These are phyloP conservation scores for Cataglyphis albicans DNA, from an alignment of 2,888 invertebrate species.

Conservation along the genomic window DNA sequence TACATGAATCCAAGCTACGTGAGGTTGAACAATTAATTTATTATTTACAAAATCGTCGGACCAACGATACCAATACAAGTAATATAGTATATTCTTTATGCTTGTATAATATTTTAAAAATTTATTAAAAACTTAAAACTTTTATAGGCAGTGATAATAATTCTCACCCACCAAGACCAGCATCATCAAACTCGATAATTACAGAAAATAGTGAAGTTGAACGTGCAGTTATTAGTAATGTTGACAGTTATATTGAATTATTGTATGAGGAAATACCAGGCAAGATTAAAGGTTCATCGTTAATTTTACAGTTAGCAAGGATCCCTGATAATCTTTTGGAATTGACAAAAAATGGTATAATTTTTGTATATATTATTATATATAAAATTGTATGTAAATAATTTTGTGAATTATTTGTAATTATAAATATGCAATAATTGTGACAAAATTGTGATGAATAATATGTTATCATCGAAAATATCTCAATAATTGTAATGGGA, in stretches of 20 bases:
- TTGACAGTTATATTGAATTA: conserved; percentile 97
- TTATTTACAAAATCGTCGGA: conserved; percentile 93
- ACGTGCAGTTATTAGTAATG: conserved; percentile 92
- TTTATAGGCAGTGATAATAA: conserved; percentile 72
- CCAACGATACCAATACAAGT: conserved; percentile 76
- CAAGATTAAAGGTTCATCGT: conserved; percentile 96
- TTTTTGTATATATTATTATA: conserved; percentile 28
- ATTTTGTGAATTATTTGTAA: neutral
- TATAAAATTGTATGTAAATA: conserved; percentile 16
- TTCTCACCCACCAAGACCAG: conserved; percentile 80
- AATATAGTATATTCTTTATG: neutral
- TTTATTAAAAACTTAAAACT: conserved; percentile 13
- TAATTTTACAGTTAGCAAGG: conserved; percentile 96
- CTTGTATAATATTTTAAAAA: neutral
- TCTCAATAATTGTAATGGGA: conserved; percentile 43
- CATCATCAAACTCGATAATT: conserved; percentile 80
- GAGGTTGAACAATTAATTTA: conserved; percentile 96
- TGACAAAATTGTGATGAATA: neutral
- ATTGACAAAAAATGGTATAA: conserved; percentile 95
- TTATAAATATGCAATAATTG: neutral
- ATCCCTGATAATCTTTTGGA: conserved; percentile 98
- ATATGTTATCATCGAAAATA: neutral
- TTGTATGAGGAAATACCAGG: conserved; percentile 98
- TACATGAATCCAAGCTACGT: conserved; percentile 92
- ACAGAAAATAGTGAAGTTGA: conserved; percentile 85